Evolutionary conservation across 1,140 invertebrate genomes (phyloP), one percentile per base, ranked within the genome.

Genomic region (Cyphomyrmex costatus): DNA sequence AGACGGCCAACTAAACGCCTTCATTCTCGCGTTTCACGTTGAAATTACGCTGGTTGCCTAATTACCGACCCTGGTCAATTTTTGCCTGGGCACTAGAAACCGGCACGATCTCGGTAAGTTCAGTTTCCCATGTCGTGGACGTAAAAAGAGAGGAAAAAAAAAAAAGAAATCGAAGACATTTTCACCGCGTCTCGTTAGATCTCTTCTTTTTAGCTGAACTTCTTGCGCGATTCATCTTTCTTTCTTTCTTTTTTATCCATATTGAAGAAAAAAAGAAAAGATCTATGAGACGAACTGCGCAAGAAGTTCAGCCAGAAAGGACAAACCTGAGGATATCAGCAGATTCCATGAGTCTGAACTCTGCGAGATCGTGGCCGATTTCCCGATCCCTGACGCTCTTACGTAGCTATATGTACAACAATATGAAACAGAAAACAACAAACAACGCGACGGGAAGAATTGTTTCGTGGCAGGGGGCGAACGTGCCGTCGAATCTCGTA

Each of bases 61-160:
- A 80, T 80, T 70, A 36, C 65, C 78, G 63, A 80, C 49, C 21
- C 78, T 70, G 78, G 14, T 80, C 16, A 80, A 42, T 24, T 70
- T 56, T 36, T 16, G 49, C 8, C 16, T 49, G 33, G 33, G 10
- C 8, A 70, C 19, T 10, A 21, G 33, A 49, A 60, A 74, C 27
- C 53, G 14, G 0, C 27, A n/a, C n/a, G 5, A 74, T 60, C 30
- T 27, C 42, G 30, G 16, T 16, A 46, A 80, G 8, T 68, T 80
- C 30, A 27, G 49, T n/a, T 68, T 27, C 27, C 49, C 49, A 42
- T 36, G 24, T 0, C 21, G 10, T 19, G 27, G 5, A 33, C 0
- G 5, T 14, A 8, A 8, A 7, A 16, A 16, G 1, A 61, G 6
- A 33, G 19, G 51, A 30, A 53, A 16, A 21, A 24, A 19, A 27